These are phyloP conservation scores for Myotis lucifugus DNA, from an alignment of 2,113 vertebrate species.

Conservation along the genomic window DNA sequence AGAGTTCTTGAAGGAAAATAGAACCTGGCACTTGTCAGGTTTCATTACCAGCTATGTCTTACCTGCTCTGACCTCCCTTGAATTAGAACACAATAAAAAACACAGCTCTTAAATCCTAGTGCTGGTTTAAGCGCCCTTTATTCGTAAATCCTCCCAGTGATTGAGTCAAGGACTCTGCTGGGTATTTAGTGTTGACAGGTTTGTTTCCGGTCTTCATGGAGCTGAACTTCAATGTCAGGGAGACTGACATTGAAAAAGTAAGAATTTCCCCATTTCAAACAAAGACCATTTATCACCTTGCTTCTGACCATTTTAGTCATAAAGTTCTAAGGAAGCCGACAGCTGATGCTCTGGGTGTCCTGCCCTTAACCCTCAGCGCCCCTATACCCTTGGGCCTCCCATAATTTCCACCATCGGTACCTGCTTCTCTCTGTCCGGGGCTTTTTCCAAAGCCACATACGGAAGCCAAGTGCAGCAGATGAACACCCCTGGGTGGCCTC, in stretches of 20 bases:
- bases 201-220: neutral
- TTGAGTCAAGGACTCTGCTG: neutral
- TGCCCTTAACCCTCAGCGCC: neutral
- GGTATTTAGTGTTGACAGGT: neutral
- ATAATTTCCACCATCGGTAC: neutral
- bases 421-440: neutral
- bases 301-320: neutral
- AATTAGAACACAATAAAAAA: neutral
- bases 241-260: neutral
- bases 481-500: neutral
- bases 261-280: neutral
- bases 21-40: slow-evolving; percentile 10
- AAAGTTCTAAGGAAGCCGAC: neutral
- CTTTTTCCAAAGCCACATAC: neutral
- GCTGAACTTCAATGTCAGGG: neutral
- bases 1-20: neutral
- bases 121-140: neutral
- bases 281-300: neutral
- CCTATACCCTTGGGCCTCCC: neutral
- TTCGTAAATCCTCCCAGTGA: neutral
- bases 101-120: neutral
- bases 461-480: neutral
- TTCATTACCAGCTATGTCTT: neutral
- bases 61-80: neutral
- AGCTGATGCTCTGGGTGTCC: accelerated